phyloP scores from a whole-genome alignment of 2,113 vertebrate genomes.

The Calypte anna region DNA sequence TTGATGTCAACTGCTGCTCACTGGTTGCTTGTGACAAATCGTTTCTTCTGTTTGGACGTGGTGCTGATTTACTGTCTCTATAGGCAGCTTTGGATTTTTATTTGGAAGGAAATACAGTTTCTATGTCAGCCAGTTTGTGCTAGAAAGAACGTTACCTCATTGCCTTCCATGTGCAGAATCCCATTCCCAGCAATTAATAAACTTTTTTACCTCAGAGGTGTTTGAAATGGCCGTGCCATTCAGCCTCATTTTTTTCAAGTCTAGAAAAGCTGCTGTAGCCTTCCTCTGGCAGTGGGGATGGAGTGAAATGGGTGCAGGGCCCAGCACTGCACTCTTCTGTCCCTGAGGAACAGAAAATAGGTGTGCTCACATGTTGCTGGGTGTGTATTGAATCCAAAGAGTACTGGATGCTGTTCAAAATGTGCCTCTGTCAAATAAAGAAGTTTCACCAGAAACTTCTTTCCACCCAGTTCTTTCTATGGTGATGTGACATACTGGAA shows the following conservation, averaged over 20 bases:
- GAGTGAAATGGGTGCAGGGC: neutral
- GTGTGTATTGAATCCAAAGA: neutral
- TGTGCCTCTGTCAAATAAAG: neutral
- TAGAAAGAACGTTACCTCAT: neutral
- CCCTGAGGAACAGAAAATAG: neutral
- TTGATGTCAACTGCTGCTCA: fast-evolving
- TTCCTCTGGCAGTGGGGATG: neutral
- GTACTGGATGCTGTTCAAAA: neutral
- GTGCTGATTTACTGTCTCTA: neutral
- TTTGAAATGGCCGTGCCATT: neutral
- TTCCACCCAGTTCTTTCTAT: neutral
- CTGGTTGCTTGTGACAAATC: neutral
- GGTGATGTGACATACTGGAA: neutral
- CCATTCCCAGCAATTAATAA: neutral
- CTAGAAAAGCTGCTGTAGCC: neutral
- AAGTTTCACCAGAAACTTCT: neutral
- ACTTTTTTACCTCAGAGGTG: neutral
- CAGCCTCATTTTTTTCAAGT: neutral
- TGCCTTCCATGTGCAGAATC: neutral
- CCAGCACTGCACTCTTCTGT: no score
- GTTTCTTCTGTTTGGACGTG: neutral
- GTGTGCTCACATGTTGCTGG: neutral
- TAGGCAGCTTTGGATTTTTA: neutral
- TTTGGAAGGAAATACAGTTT: neutral
- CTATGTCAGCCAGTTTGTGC: neutral